Percentiles rank a stretch among this genome's conserved stretches.
Evolutionary conservation across 2,797 vertebrate genomes (phyloP).

Genomic region (Enteromius fasciolatus): DNA sequence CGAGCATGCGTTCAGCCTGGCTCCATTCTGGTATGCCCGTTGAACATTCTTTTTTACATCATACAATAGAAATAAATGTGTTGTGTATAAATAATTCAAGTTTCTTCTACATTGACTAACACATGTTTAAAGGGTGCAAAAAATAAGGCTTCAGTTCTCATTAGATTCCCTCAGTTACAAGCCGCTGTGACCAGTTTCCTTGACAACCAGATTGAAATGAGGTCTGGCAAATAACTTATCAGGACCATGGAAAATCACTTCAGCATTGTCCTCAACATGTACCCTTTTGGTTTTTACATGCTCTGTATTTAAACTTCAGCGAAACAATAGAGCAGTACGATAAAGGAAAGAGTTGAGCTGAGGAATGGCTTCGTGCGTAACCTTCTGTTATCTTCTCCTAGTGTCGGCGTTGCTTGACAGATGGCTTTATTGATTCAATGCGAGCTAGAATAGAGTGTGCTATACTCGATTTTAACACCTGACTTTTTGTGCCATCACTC

Average conservation of each 20-base stretch:
- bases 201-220: slow-evolving; percentile 58
- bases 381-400: slow-evolving; percentile 31
- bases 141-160: slow-evolving; percentile 24
- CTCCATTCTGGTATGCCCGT: background rate
- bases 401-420: slow-evolving; percentile 16
- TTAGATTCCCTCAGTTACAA: slow-evolving; percentile 45
- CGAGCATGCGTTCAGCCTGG: background rate
- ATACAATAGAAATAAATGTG: background rate
- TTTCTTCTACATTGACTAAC: slow-evolving; percentile 16
- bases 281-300: slow-evolving; percentile 27
- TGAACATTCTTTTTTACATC: background rate
- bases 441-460: slow-evolving; percentile 18
- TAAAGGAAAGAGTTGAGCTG: background rate
- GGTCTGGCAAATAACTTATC: slow-evolving; percentile 50
- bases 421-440: slow-evolving; percentile 53
- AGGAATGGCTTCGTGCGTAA: slow-evolving; percentile 10
- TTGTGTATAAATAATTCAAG: background rate
- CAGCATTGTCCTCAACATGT: slow-evolving; percentile 13
- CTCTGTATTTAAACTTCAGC: background rate
- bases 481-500: background rate
- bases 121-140: background rate
- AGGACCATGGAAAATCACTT: slow-evolving; percentile 54
- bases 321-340: background rate
- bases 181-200: slow-evolving; percentile 51
- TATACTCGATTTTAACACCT: slow-evolving; percentile 37